Base-by-base conservation (phyloP, 30 jellyfish, hydroid and myxozoan genomes). In the Nemopilema nomurai region DNA sequence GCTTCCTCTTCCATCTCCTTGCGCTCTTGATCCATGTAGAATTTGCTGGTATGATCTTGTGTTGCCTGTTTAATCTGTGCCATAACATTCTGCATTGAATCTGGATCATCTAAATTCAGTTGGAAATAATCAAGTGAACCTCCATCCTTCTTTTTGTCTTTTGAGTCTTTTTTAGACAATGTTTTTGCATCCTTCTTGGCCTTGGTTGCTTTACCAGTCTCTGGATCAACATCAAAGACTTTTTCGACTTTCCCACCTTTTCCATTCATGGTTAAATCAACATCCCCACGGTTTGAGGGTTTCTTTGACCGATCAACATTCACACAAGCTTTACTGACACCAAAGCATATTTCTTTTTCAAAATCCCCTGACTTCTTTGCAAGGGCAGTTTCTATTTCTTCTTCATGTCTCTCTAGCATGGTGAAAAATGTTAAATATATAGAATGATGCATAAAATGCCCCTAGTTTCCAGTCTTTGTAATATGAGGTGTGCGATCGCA, bases 351-450 rank as follows among this genome's bases (percentile, higher is more conserved):
- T 25, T 52, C 33, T 19, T 82, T n/a, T 74, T 67, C 96, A 17
- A 83, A 22, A 70, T 89, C 90, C 62, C 53, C 67, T n/a, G 71
- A 62, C 0, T 67, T 79, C 63, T 79, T 92, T 20, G 79, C 86
- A 18, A 92, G 78, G 0, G 91, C 92, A 4, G 82, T 22, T 76
- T 92, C 98, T 21, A 92, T 80, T 28, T 87, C 98, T 49, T 92
- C 98, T 27, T 92, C 98, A 67, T 92, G 98, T 28, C 92, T 80
- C 90, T 92, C 98, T 91, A 80, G n/a, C 27, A 68, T 18, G 51
- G 4, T 17, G n/a, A 41, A 41, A 6, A 41, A 41, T 3, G 6
- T 41, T 13, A 3, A 41, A 41, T 41, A 3, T 3, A 13, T 41
- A 41, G 13, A 41, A 41, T 41, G 9, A 41, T n/a, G n/a, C n/a